phyloP scores from a whole-genome alignment of 2,113 vertebrate genomes.

The Meriones unguiculatus region DNA sequence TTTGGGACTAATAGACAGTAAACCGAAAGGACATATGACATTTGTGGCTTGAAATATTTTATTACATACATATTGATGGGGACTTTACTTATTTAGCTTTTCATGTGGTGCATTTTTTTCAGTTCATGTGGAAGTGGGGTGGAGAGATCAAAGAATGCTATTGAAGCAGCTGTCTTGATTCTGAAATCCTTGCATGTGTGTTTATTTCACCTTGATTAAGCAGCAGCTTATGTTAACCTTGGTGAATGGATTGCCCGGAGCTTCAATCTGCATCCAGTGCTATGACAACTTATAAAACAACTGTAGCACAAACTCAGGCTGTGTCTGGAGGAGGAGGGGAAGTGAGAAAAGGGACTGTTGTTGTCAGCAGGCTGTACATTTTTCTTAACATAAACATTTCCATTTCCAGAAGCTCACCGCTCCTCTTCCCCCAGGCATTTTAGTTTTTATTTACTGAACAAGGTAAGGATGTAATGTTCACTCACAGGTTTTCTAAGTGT shows the following conservation, averaged over 20 bases:
- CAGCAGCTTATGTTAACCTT: conserved; percentile 63
- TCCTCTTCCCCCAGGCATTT: neutral
- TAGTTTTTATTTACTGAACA: conserved; percentile 51
- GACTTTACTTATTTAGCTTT: conserved; percentile 22
- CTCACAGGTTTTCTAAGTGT: conserved; percentile 53
- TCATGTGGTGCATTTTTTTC: neutral
- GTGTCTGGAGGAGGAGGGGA: neutral
- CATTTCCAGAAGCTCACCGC: neutral
- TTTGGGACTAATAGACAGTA: neutral
- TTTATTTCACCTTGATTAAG: conserved; percentile 67
- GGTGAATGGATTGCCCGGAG: conserved; percentile 69
- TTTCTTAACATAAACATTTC: neutral
- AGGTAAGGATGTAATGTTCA: neutral
- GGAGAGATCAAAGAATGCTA: neutral
- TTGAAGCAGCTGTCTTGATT: conserved; percentile 60
- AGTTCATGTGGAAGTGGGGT: neutral
- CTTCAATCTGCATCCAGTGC: conserved; percentile 44
- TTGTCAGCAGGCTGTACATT: neutral
- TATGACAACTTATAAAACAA: conserved; percentile 68
- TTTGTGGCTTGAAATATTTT: conserved; percentile 47
- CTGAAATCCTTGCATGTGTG: conserved; percentile 47
- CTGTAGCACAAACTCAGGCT: conserved; percentile 40
- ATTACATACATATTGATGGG: conserved; percentile 38
- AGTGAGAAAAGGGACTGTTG: neutral
- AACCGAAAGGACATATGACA: conserved; percentile 26